Percentiles rank a stretch among this genome's conserved stretches.
Evolutionary conservation across 2,888 invertebrate species (phyloP).

Genomic region (Cylloceria caligata): DNA sequence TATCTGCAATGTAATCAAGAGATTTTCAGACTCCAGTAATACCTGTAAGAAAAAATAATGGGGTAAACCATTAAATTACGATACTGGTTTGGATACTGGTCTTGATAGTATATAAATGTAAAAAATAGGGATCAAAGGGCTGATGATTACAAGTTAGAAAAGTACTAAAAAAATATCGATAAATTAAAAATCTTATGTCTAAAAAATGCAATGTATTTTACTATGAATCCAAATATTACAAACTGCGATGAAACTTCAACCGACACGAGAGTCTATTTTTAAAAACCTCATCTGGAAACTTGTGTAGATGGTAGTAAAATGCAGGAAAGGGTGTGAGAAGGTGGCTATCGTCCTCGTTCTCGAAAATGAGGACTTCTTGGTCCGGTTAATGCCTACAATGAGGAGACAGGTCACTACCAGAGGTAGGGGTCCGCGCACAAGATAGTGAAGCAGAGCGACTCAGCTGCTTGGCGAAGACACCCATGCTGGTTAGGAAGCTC

Average conservation of each 20-base stretch:
- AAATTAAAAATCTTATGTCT: background rate
- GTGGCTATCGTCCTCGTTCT: slow-evolving; percentile 68
- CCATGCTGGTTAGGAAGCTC: slow-evolving; percentile 49
- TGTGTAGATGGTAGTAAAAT: slow-evolving; percentile 17
- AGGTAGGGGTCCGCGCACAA: slow-evolving; percentile 62
- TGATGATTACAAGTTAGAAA: background rate
- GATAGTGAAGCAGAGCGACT: slow-evolving; percentile 30
- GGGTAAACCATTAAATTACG: too few relatives aligned
- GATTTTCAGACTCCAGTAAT: too few relatives aligned
- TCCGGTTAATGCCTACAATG: slow-evolving; percentile 77
- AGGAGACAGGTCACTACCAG: slow-evolving; percentile 71
- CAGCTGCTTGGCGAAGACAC: slow-evolving; percentile 36
- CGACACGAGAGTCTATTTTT: background rate
- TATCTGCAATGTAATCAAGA: too few relatives aligned
- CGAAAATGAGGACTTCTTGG: slow-evolving; percentile 78
- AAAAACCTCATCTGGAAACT: background rate
- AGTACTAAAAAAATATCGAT: background rate
- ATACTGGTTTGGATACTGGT: too few relatives aligned
- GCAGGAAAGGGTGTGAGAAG: slow-evolving; percentile 19
- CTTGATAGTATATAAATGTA: too few relatives aligned
- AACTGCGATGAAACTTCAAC: background rate
- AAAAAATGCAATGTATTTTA: background rate
- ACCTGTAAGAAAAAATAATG: too few relatives aligned
- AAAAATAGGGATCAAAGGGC: too few relatives aligned
- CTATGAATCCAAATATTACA: background rate